A percentile compares a stretch with the other conserved stretches of the same genome.
phyloP scores from a whole-genome alignment of 2,113 vertebrate genomes.

The Macquaria ambigua region DNA sequence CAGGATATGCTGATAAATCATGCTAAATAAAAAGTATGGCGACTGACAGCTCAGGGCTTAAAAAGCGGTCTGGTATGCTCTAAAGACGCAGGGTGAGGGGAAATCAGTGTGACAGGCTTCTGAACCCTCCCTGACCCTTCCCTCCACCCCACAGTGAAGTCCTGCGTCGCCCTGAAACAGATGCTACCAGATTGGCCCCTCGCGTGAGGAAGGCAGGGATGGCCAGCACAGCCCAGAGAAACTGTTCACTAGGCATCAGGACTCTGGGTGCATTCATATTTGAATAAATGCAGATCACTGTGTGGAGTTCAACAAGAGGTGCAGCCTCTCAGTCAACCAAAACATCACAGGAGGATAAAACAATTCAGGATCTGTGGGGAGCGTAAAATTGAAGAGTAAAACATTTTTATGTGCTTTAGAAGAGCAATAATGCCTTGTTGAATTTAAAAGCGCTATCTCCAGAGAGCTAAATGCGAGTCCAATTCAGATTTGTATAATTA shows the following conservation, averaged over 20 bases:
- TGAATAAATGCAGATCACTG: conserved; percentile 17
- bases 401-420: conserved; percentile 31
- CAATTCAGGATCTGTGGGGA: not conserved
- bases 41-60: conserved; percentile 45
- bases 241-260: conserved; percentile 18
- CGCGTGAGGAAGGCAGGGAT: conserved; percentile 12
- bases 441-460: conserved; percentile 50
- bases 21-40: conserved; percentile 10
- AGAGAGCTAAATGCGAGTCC: conserved; percentile 56
- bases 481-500: conserved; percentile 58
- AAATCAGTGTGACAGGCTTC: conserved; percentile 54
- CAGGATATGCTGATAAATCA: conserved; percentile 51
- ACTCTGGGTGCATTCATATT: conserved; percentile 11
- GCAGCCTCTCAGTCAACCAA: conserved; percentile 40
- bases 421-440: conserved; percentile 37
- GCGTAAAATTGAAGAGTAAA: conserved; percentile 31
- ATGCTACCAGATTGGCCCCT: conserved; percentile 53
- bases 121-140: conserved; percentile 46
- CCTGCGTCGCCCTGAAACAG: conserved; percentile 41
- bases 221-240: not conserved
- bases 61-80: conserved; percentile 35
- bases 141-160: conserved; percentile 15
- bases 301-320: conserved; percentile 12
- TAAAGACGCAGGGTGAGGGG: conserved; percentile 38
- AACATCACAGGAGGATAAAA: conserved; percentile 22